Percentiles rank a stretch among this genome's conserved stretches.
Conservation (phyloP, 2,797 vertebrate species). For the Schizopygopsis pylzovi region DNA sequence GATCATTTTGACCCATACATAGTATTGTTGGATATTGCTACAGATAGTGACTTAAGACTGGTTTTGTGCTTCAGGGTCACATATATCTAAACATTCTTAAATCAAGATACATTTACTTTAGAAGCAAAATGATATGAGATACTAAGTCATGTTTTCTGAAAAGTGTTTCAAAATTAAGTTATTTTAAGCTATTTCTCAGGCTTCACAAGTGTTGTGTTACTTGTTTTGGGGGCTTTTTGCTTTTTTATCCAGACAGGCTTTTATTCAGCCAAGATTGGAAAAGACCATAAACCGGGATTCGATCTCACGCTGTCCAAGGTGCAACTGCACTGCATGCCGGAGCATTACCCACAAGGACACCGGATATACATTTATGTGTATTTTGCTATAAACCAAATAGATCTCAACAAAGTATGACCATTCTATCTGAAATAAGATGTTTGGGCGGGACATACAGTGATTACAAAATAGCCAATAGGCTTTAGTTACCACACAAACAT, state of each 20-base stretch:
- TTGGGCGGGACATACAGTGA: too few species aligned
- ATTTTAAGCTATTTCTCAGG: neutral
- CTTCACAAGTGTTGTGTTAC: neutral
- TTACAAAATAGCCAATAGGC: neutral
- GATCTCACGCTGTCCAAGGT: neutral
- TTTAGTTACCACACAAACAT: slow-evolving; percentile 3
- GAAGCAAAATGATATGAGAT: neutral
- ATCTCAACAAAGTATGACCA: neutral
- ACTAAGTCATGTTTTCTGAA: too few species aligned
- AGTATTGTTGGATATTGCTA: too few species aligned
- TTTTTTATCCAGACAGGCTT: neutral
- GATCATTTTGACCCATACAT: too few species aligned
- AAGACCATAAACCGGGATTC: neutral
- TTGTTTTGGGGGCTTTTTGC: neutral
- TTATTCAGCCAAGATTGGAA: neutral
- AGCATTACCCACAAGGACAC: neutral
- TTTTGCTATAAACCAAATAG: neutral
- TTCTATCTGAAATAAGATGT: neutral
- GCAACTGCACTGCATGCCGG: neutral
- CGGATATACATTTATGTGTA: neutral
- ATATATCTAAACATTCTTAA: too few species aligned
- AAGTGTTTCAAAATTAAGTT: too few species aligned
- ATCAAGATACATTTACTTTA: too few species aligned
- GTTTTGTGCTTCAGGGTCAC: too few species aligned
- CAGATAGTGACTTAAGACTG: too few species aligned